Conservation (phyloP, 2,797 vertebrate species). For the Darevskia mixta region DNA sequence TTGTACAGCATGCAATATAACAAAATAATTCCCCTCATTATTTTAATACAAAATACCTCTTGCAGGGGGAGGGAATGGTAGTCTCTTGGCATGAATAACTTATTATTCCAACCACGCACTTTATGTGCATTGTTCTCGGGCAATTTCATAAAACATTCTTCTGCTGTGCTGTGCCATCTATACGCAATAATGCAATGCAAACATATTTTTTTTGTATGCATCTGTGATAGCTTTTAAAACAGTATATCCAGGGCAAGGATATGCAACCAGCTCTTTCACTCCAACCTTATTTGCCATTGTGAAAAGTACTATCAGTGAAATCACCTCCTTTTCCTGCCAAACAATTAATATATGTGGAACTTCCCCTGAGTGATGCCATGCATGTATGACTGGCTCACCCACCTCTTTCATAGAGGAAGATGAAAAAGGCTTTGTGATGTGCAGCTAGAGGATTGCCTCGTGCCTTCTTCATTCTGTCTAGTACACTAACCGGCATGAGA, state of each 20-base stretch:
- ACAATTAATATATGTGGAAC: background rate
- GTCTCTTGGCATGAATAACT: background rate
- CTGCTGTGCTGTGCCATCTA: background rate
- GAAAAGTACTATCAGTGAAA: background rate
- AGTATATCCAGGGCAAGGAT: background rate
- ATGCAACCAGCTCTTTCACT: background rate
- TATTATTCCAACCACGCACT: background rate
- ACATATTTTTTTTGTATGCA: background rate
- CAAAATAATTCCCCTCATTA: constrained; percentile 25
- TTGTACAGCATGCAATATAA: background rate
- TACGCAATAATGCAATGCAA: background rate
- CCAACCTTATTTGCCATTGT: background rate
- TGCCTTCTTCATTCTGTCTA: background rate
- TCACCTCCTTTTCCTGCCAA: background rate
- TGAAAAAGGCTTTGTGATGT: background rate
- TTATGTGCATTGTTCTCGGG: background rate
- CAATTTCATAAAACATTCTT: background rate
- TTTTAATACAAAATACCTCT: constrained; percentile 14
- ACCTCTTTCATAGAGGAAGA: background rate
- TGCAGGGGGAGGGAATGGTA: background rate
- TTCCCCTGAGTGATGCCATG: background rate
- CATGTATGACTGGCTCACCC: background rate
- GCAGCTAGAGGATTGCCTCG: background rate
- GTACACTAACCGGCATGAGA: background rate
- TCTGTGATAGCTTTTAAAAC: background rate